A percentile compares a stretch with the other conserved stretches of the same genome.
phyloP scores from a whole-genome alignment of 2,888 invertebrate species.

The Anagyrus pseudococci region DNA sequence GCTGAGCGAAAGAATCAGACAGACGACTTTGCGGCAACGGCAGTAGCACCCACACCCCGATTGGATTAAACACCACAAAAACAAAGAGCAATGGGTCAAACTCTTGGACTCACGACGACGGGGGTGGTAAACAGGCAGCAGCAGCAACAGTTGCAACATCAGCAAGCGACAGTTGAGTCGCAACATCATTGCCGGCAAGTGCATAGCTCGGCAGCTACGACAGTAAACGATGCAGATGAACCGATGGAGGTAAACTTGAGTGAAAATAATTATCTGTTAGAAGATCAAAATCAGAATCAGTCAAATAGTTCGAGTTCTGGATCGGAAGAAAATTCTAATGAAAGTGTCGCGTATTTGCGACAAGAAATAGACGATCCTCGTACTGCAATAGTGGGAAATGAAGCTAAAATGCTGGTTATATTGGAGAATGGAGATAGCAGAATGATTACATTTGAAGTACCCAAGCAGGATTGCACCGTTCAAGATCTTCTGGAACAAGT shows the following conservation, averaged over 20 bases:
- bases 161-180: constrained; percentile 38
- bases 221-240: constrained; percentile 36
- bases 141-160: constrained; percentile 47
- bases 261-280: constrained; percentile 39
- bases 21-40: constrained; percentile 46
- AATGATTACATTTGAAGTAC: constrained; percentile 81
- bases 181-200: constrained; percentile 1
- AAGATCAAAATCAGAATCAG: constrained; percentile 40
- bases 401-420: constrained; percentile 81
- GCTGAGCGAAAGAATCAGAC: constrained; percentile 52
- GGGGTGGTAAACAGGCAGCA: too few relatives aligned
- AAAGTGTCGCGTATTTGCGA: constrained; percentile 52
- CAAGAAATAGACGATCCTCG: constrained; percentile 55
- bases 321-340: constrained; percentile 44
- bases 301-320: constrained; percentile 43
- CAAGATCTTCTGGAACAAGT: constrained; percentile 84
- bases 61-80: constrained; percentile 8
- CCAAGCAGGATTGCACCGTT: constrained; percentile 82
- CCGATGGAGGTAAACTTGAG: constrained; percentile 39
- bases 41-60: constrained; percentile 21
- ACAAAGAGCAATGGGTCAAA: constrained; percentile 30
- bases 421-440: constrained; percentile 80
- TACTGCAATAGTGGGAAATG: constrained; percentile 61
- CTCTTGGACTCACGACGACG: too few relatives aligned
- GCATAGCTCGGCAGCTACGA: constrained; percentile 19